These are phyloP conservation scores for Allophyes oxyacanthae DNA, from an alignment of 2,888 invertebrate genomes.

Conservation along the genomic window DNA sequence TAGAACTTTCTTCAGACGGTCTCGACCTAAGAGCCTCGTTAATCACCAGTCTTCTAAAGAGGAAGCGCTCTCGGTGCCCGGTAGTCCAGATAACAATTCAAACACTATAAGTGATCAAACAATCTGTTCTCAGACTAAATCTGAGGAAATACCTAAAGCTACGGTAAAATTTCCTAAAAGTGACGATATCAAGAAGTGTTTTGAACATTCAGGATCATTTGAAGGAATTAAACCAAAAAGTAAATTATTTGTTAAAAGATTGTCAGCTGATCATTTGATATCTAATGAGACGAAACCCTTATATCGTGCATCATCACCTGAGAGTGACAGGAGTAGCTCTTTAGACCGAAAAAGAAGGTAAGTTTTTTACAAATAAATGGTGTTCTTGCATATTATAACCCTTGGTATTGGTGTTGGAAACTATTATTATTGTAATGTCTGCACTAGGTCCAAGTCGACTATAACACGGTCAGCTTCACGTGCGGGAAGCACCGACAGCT, in stretches of 20 bases:
- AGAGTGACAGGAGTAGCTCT: constrained; percentile 85
- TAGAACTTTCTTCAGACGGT: constrained; percentile 82
- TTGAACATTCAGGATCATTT: constrained; percentile 85
- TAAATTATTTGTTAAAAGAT: constrained; percentile 84
- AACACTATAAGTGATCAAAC: constrained; percentile 80
- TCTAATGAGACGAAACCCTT: constrained; percentile 80
- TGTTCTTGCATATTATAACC: constrained; percentile 15
- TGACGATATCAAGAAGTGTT: constrained; percentile 78
- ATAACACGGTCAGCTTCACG: constrained; percentile 81
- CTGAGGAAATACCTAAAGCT: constrained; percentile 83
- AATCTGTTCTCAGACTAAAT: constrained; percentile 75
- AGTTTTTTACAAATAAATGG: constrained; percentile 7
- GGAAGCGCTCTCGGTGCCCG: constrained; percentile 72
- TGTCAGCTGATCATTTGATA: constrained; percentile 86
- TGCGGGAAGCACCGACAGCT: constrained; percentile 90
- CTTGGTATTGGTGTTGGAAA: constrained; percentile 40
- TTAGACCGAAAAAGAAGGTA: constrained; percentile 84
- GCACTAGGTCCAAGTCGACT: constrained; percentile 78
- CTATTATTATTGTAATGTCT: constrained; percentile 52
- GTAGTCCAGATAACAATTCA: constrained; percentile 80
- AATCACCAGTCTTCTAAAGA: constrained; percentile 75
- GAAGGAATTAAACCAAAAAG: constrained; percentile 83
- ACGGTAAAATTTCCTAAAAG: constrained; percentile 81
- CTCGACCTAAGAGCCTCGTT: constrained; percentile 82
- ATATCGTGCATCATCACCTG: constrained; percentile 83